A percentile compares a stretch with the other conserved stretches of the same genome.
Conservation (phyloP, 2,797 vertebrate genomes). For the Luscinia megarhynchos region DNA sequence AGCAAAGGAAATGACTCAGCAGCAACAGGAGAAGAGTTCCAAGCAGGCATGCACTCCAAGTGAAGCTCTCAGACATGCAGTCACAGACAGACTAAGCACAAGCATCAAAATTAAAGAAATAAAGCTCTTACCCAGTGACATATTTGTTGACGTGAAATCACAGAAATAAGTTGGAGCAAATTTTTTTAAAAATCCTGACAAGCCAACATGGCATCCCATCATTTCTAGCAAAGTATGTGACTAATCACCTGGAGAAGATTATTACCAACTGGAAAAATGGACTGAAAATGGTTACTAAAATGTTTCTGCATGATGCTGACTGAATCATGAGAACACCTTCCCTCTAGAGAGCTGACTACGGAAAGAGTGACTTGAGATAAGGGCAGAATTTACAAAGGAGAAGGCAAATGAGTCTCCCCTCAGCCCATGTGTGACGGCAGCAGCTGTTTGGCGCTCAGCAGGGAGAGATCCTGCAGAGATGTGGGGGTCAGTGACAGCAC, state of each 20-base stretch:
- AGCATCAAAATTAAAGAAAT: neutral
- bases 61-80: neutral
- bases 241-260: neutral
- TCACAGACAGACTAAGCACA: neutral
- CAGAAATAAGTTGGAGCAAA: neutral
- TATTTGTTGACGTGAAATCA: neutral
- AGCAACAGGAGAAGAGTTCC: slow-evolving; percentile 24
- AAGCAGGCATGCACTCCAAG: neutral
- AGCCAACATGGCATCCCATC: neutral
- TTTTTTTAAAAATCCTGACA: neutral
- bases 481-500: neutral
- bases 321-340: neutral
- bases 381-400: neutral
- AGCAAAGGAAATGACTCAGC: slow-evolving; percentile 68
- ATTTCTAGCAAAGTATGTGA: neutral
- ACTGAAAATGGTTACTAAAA: slow-evolving; percentile 5
- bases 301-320: neutral
- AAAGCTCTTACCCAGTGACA: neutral
- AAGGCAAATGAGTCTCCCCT: neutral
- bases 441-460: neutral
- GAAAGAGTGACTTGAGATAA: slow-evolving; percentile 17
- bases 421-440: neutral
- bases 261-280: neutral
- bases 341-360: neutral
- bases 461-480: neutral